Conservation (phyloP, 1,140 invertebrate genomes). For the Drosophila varians region DNA sequence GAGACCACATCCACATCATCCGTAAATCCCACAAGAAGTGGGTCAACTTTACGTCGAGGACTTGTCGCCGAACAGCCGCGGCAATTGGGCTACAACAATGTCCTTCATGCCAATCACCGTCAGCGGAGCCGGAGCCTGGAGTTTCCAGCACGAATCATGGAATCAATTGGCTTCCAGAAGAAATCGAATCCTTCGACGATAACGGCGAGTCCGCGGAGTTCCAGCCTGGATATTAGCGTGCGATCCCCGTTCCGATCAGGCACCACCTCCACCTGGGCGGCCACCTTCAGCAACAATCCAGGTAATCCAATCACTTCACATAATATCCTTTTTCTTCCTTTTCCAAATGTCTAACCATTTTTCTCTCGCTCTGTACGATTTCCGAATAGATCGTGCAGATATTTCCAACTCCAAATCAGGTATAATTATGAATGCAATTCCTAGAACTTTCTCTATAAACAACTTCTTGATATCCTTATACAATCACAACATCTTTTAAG, state of each 20-base stretch:
- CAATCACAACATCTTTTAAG: not conserved
- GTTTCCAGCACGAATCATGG: not conserved
- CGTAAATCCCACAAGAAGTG: too few species aligned
- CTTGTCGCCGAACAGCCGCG: not conserved
- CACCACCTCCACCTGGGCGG: not conserved
- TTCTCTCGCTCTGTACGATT: not conserved
- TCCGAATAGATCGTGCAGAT: too few species aligned
- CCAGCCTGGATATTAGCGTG: constrained; percentile 2
- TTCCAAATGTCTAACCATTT: not conserved
- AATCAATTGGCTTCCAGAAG: not conserved
- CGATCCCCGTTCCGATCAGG: not conserved
- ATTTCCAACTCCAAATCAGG: not conserved
- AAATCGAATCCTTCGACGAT: not conserved
- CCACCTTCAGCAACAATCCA: not conserved
- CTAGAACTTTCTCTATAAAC: not conserved
- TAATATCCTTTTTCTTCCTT: not conserved
- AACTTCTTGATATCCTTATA: not conserved
- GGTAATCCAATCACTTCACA: not conserved
- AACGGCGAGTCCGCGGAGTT: not conserved
- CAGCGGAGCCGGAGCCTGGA: constrained; percentile 21
- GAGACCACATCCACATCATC: not conserved
- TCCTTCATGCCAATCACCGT: constrained; percentile 44
- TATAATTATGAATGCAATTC: not conserved
- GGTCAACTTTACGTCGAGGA: too few species aligned
- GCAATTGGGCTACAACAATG: constrained; percentile 21